Evolutionary conservation across 2,888 invertebrate genomes (phyloP).

Genomic region (Melinaea marsaeus): DNA sequence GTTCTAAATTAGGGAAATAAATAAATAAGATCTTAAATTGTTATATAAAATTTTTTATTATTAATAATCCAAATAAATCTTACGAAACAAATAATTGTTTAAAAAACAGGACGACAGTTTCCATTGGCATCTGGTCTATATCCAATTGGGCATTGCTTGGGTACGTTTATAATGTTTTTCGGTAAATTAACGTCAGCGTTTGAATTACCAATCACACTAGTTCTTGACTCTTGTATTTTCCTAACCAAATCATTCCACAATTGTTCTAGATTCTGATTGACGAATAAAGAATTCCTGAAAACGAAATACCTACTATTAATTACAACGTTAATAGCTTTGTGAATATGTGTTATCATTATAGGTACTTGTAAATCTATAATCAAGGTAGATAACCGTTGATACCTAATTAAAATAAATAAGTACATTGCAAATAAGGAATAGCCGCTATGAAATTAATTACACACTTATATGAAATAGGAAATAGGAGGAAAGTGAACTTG

Average conservation of each 20-base stretch:
- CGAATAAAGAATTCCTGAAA: constrained; percentile 1
- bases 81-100: neutral
- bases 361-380: too few species aligned
- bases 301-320: neutral
- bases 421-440: too few species aligned
- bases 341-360: too few species aligned
- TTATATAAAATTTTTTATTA: too few species aligned
- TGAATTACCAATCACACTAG: too few species aligned
- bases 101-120: constrained; percentile 47
- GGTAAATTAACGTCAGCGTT: neutral
- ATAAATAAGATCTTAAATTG: too few species aligned
- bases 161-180: constrained; percentile 33
- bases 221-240: neutral
- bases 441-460: too few species aligned
- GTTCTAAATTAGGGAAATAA: too few species aligned
- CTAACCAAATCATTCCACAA: neutral
- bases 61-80: neutral
- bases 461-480: neutral
- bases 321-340: too few species aligned
- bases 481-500: neutral
- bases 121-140: constrained; percentile 53
- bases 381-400: too few species aligned
- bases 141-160: constrained; percentile 55
- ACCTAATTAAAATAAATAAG: too few species aligned
- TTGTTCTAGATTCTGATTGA: neutral